These are phyloP conservation scores for Graphium colonna DNA, from an alignment of 2,888 invertebrate genomes.

Conservation along the genomic window DNA sequence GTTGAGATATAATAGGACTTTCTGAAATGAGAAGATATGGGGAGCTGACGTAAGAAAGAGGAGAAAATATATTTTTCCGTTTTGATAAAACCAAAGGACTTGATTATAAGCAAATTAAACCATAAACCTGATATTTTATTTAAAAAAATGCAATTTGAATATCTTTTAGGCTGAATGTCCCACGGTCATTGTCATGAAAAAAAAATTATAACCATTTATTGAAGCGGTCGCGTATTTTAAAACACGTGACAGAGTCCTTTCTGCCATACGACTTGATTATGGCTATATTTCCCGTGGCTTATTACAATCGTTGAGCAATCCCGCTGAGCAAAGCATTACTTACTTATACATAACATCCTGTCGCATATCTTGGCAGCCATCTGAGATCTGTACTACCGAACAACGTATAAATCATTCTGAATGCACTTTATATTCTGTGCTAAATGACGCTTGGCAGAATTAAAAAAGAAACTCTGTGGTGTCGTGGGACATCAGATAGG, in stretches of 20 bases:
- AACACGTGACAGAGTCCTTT: conserved; percentile 34
- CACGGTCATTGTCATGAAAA: neutral
- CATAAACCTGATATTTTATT: too few relatives aligned
- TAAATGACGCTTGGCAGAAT: neutral
- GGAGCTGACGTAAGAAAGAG: too few relatives aligned
- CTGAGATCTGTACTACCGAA: neutral
- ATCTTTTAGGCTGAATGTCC: too few relatives aligned
- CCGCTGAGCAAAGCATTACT: neutral
- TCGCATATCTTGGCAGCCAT: conserved; percentile 12
- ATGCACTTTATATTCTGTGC: neutral
- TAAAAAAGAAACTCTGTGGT: too few relatives aligned
- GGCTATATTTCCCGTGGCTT: conserved; percentile 27
- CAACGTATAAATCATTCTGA: neutral
- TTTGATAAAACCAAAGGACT: too few relatives aligned
- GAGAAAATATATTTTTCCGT: too few relatives aligned
- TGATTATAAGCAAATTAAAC: too few relatives aligned
- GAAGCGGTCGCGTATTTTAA: conserved; percentile 32
- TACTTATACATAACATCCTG: conserved; percentile 20
- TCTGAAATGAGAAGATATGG: too few relatives aligned
- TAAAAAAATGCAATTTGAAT: too few relatives aligned
- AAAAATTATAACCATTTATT: conserved; percentile 6
- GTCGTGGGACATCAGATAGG: too few relatives aligned
- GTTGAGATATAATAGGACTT: too few relatives aligned
- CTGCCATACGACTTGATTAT: conserved; percentile 33
- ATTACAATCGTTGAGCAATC: conserved; percentile 20